Conservation (phyloP, 2,113 vertebrate species). For the Diadophis punctatus region DNA sequence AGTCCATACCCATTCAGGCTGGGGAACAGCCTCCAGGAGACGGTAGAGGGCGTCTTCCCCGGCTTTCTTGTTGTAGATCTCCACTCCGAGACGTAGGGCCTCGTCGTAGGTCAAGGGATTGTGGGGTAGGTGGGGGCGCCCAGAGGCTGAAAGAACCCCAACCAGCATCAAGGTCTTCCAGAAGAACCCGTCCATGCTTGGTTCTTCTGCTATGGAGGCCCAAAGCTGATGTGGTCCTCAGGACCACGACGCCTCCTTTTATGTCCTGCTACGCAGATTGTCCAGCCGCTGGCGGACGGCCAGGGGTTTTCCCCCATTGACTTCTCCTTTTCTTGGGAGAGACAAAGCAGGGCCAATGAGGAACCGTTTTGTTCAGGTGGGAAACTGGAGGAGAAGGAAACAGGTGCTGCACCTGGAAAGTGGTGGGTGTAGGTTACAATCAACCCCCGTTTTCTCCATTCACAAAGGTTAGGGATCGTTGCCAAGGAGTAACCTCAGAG, state of each 20-base stretch:
- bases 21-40: background rate
- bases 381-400: background rate
- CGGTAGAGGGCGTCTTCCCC: background rate
- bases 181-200: background rate
- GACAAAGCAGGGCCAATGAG: background rate
- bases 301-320: background rate
- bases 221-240: too few relatives aligned
- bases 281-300: background rate
- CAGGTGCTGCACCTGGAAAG: background rate
- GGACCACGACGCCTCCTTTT: background rate
- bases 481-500: background rate
- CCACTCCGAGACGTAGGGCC: background rate
- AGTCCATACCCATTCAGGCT: background rate
- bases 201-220: background rate
- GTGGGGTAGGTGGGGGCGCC: accelerated
- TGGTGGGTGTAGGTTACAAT: background rate
- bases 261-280: background rate
- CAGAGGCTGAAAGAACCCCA: background rate
- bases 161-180: background rate
- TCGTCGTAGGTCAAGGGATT: background rate
- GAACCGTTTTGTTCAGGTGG: background rate
- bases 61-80: background rate
- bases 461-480: background rate
- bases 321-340: background rate
- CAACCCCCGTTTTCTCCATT: background rate